A percentile compares a stretch with the other conserved stretches of the same genome.
Conservation (phyloP, 2,113 vertebrate genomes). For the Myiozetetes cayanensis region DNA sequence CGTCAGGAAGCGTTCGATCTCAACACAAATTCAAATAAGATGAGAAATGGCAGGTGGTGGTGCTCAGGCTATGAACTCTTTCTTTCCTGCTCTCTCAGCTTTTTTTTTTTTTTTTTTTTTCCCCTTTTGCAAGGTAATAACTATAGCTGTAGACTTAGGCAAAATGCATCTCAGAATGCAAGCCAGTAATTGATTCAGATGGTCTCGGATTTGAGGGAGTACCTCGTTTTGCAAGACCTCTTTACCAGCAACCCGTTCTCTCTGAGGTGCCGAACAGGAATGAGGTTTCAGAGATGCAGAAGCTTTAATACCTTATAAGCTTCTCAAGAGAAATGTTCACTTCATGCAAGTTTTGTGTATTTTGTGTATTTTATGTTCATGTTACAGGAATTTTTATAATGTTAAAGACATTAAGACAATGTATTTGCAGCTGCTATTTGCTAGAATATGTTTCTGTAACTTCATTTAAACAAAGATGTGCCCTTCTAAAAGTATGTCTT, state of each 20-base stretch:
- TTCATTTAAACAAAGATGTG: not conserved
- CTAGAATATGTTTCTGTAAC: not conserved
- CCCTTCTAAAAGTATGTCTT: not conserved
- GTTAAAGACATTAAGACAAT: not conserved
- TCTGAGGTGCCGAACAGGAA: not conserved
- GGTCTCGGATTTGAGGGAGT: not conserved
- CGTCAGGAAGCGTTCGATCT: not conserved
- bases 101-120: not conserved
- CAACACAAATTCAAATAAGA: not conserved
- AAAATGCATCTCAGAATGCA: not conserved
- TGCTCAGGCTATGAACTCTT: not conserved
- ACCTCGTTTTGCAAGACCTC: not conserved
- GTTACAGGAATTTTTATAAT: not conserved
- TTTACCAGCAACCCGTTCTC: not conserved
- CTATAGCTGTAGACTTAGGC: fast-evolving
- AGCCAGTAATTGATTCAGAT: not conserved
- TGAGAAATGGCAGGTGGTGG: not conserved
- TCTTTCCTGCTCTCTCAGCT: not conserved
- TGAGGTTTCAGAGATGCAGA: conserved; percentile 4
- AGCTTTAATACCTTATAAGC: not conserved
- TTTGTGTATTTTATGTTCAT: not conserved
- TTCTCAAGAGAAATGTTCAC: not conserved
- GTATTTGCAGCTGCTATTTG: not conserved
- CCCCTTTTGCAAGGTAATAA: not conserved
- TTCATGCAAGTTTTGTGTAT: not conserved